These are phyloP conservation scores for Nothura maculosa DNA, from an alignment of 2,797 vertebrate genomes.

Conservation along the genomic window DNA sequence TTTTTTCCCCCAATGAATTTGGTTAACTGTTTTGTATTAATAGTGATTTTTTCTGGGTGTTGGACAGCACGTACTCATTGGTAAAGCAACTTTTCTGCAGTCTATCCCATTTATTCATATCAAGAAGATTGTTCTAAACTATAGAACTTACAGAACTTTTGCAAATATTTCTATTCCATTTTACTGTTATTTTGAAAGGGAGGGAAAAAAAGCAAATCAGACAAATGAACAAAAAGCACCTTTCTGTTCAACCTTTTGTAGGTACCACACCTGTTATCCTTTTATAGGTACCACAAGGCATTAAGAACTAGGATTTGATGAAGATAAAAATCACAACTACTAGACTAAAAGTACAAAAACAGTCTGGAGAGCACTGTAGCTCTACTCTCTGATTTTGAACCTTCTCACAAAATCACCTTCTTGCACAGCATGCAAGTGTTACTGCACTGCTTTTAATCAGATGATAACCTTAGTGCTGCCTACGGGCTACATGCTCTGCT, in stretches of 20 bases:
- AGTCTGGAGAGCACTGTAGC: background rate
- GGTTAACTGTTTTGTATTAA: background rate
- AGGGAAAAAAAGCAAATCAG: accelerated
- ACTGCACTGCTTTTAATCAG: background rate
- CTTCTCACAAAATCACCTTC: accelerated
- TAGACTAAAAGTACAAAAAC: background rate
- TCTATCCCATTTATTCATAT: background rate
- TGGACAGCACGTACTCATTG: background rate
- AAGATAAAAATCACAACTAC: background rate
- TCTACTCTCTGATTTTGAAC: background rate
- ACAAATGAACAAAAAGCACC: background rate
- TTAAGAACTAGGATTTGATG: background rate
- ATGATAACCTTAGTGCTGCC: background rate
- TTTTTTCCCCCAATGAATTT: background rate
- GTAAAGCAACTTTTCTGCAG: background rate
- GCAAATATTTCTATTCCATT: background rate
- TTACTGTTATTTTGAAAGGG: background rate
- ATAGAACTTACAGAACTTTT: background rate
- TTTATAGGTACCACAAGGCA: background rate
- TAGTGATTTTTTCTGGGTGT: background rate
- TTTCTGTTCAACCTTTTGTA: background rate
- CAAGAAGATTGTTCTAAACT: background rate
- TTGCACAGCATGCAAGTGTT: background rate
- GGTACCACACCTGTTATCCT: background rate
- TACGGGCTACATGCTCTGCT: background rate